phyloP scores from a whole-genome alignment of 2,113 vertebrate genomes.

The Otolemur garnettii region DNA sequence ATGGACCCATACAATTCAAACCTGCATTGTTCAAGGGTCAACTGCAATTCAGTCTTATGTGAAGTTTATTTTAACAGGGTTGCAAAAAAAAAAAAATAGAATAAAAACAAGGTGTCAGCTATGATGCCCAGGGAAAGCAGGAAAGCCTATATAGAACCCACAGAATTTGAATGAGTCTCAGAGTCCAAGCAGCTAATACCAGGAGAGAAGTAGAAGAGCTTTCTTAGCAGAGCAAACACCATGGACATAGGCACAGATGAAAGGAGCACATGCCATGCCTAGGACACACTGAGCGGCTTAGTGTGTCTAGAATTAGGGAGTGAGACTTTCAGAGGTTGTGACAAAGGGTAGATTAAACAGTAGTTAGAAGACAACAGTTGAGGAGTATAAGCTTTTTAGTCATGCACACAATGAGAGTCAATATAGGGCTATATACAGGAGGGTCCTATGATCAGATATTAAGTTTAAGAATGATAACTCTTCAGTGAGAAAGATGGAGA shows the following conservation, averaged over 20 bases:
- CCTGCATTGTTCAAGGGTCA: neutral
- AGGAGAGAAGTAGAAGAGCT: neutral
- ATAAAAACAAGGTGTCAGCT: neutral
- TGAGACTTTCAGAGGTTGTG: neutral
- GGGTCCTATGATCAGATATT: neutral
- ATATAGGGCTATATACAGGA: neutral
- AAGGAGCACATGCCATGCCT: neutral
- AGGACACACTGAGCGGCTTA: neutral
- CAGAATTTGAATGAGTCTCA: neutral
- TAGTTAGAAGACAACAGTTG: neutral
- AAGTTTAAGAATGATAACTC: neutral
- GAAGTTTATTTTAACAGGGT: neutral
- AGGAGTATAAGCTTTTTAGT: neutral
- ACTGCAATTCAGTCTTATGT: neutral
- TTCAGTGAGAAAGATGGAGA: neutral
- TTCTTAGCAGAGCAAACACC: neutral
- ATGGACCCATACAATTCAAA: neutral
- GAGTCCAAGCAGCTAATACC: neutral
- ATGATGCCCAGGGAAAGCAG: neutral
- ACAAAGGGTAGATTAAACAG: neutral
- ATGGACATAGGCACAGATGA: neutral
- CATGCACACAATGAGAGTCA: neutral
- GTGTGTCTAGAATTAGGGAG: neutral
- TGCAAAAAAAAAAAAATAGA: neutral
- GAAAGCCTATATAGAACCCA: neutral